Evolutionary conservation across 1,140 invertebrate species (phyloP), one percentile per base, ranked within the genome.

Genomic region (Megathymus violae): DNA sequence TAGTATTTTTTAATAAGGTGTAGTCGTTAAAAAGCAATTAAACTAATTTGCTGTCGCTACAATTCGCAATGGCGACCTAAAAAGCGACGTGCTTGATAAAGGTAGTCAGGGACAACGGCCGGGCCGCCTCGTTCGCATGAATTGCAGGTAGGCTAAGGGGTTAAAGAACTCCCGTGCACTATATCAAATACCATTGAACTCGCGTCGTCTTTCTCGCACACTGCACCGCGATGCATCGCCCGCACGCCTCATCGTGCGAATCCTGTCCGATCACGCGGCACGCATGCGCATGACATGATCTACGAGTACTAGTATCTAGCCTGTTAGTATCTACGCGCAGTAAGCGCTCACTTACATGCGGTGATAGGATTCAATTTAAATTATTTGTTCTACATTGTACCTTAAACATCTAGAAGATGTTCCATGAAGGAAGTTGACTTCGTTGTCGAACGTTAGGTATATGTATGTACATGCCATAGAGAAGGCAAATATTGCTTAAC

Each of bases 131-230:
- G 87, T 87, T 87, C 85, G 85, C 87, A 90, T 85, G 87, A 90
- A 88, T 77, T 80, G 82, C 89, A 92, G 89, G 88, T 91, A 92
- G 91, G 89, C 88, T 91, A 91, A 87, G 82, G 89, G 89, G 91
- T 91, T 91, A 92, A 92, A 84, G 89, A 92, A 91, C 91, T 89
- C 82, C 69, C 69, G 76, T 92, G 91, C 89, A 91, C 91, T 91
- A 92, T 88, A 92, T 92, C 87, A 89, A 90, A 88, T 91, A 91
- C 87, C 91, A 88, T 90, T 92, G 91, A 91, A 92, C 89, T 88
- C 82, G 74, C 71, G 68, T 66, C 60, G 70, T 87, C 84, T 67
- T 78, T 54, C 84, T 85, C 82, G 62, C 77, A 75, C 83, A 62
- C 67, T 82, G 80, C 83, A 81, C 66, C 67, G 74, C 69, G 77